Evolutionary conservation across 2,113 vertebrate genomes (phyloP).

Genomic region (Gavia stellata): DNA sequence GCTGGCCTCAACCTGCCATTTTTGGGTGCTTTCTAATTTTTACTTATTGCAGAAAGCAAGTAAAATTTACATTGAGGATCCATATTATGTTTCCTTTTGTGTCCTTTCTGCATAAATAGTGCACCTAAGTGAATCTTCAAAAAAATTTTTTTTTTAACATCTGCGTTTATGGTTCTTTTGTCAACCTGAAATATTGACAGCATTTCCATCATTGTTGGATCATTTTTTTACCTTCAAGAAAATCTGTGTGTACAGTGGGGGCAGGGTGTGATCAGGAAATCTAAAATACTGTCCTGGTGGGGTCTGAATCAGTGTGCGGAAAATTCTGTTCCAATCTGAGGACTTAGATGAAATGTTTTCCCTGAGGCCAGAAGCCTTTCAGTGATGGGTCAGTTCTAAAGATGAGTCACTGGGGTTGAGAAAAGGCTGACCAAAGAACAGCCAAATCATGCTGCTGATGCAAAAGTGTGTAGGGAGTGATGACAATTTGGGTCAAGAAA

Average conservation of each 20-base stretch:
- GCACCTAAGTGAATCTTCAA: background rate
- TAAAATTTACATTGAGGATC: background rate
- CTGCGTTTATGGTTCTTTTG: background rate
- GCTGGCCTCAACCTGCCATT: conserved; percentile 7
- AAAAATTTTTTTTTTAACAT: background rate
- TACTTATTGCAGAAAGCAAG: background rate
- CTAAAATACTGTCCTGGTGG: background rate
- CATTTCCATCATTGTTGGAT: background rate
- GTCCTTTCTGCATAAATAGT: background rate
- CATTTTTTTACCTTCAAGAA: background rate
- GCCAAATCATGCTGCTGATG: background rate
- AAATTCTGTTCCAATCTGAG: background rate
- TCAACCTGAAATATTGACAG: background rate
- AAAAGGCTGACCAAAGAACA: conserved; percentile 18
- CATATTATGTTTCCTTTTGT: background rate
- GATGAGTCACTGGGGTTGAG: conserved; percentile 36
- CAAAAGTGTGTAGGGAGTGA: background rate
- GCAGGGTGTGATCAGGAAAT: background rate
- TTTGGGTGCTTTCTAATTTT: conserved; percentile 7
- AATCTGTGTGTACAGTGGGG: background rate
- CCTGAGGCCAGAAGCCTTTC: background rate
- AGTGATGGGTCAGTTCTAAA: conserved; percentile 33
- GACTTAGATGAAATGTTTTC: background rate
- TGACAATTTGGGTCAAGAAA: conserved; percentile 38
- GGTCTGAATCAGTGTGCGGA: background rate